Conservation (phyloP, 2,888 invertebrate species). For the Crossocerus cetratus region DNA sequence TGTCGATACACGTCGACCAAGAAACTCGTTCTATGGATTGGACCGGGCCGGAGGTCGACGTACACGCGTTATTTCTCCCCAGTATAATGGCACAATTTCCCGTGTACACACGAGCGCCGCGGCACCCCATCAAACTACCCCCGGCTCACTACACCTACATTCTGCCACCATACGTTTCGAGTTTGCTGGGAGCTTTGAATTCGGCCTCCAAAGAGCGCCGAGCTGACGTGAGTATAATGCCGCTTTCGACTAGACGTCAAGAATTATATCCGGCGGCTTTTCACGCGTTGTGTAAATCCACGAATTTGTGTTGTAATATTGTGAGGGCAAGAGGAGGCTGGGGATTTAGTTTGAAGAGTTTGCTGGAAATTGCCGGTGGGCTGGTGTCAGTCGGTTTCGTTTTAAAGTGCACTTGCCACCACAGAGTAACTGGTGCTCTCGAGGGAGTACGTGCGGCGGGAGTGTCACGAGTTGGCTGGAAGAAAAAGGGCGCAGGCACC, state of each 20-base stretch:
- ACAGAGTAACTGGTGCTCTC: constrained; percentile 8
- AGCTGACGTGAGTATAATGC: too few relatives aligned
- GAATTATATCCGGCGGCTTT: too few relatives aligned
- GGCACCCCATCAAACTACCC: not conserved
- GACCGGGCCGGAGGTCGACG: constrained; percentile 5
- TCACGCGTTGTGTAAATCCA: not conserved
- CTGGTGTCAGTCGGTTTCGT: not conserved
- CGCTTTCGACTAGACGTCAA: too few relatives aligned
- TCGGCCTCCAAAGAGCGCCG: not conserved
- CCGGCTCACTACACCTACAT: too few relatives aligned
- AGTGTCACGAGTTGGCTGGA: not conserved
- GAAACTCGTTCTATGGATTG: constrained; percentile 18
- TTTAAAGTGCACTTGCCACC: constrained; percentile 2
- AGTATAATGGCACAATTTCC: constrained; percentile 40
- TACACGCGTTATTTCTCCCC: constrained; percentile 39
- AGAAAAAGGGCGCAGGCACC: constrained; percentile 31
- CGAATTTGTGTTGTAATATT: not conserved
- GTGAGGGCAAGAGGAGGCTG: not conserved
- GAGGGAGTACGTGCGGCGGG: not conserved
- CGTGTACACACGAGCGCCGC: constrained; percentile 15
- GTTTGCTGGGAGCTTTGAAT: not conserved
- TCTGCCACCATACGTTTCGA: too few relatives aligned
- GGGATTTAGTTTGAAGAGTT: not conserved
- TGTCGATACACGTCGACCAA: constrained; percentile 15
- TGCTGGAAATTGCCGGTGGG: not conserved